Evolutionary conservation across 30 jellyfish, hydroid and myxozoan genomes (phyloP).

Genomic region (Chironex yamaguchii): DNA sequence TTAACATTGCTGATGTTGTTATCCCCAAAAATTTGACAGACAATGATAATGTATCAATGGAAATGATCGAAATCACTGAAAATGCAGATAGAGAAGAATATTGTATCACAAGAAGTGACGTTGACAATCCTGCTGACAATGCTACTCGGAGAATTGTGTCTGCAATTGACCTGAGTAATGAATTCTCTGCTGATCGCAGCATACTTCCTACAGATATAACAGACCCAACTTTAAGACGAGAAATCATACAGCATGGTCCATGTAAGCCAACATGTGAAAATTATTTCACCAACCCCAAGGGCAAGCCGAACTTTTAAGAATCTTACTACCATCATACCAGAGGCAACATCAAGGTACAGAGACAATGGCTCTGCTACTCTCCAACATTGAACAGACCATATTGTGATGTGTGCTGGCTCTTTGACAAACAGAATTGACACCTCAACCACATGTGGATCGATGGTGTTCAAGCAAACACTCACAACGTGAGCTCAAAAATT

Average conservation of each 20-base stretch:
- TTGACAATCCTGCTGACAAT: no score
- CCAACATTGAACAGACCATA: constrained; percentile 5
- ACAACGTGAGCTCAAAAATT: no score
- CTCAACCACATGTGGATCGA: not conserved
- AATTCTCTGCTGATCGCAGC: constrained; percentile 37
- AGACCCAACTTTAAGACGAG: not conserved
- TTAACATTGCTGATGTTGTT: no score
- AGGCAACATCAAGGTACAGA: not conserved
- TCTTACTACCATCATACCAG: not conserved
- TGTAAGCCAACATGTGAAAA: constrained; percentile 21
- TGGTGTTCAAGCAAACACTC: not conserved
- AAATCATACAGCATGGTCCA: constrained; percentile 33
- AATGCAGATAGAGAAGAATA: no score
- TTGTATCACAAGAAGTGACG: no score
- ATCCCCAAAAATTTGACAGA: no score
- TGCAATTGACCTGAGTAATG: constrained; percentile 2
- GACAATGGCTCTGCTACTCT: constrained; percentile 46
- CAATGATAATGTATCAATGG: no score
- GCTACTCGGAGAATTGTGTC: no score
- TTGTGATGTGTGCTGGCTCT: constrained; percentile 49
- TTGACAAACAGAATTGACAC: constrained; percentile 18
- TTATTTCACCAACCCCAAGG: not conserved
- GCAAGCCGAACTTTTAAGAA: not conserved
- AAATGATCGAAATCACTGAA: no score
- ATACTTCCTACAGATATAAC: not conserved